These are phyloP conservation scores for Neoscelio sp. DNA, from an alignment of 2,888 invertebrate species.

Conservation along the genomic window DNA sequence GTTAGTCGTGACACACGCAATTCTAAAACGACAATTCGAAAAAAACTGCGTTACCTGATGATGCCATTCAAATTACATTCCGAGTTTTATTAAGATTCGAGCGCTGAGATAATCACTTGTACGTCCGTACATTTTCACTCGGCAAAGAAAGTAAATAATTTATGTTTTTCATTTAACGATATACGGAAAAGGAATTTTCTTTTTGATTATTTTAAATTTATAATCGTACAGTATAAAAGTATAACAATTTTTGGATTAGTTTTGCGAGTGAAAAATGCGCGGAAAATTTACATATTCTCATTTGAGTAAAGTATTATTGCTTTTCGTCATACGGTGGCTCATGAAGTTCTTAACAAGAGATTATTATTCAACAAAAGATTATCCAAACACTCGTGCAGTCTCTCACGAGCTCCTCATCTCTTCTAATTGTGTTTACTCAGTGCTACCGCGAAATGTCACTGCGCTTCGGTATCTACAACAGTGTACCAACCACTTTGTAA, in stretches of 20 bases:
- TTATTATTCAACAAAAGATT: constrained; percentile 30
- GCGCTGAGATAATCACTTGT: constrained; percentile 32
- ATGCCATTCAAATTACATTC: constrained; percentile 41
- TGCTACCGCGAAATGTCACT: constrained; percentile 25
- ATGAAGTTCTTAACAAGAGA: constrained; percentile 26
- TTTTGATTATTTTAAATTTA: no score
- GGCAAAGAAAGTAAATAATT: constrained; percentile 13
- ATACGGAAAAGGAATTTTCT: no score
- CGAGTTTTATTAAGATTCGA: constrained; percentile 43
- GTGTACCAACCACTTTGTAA: constrained; percentile 19
- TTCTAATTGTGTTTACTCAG: constrained; percentile 27
- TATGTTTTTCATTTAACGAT: not conserved
- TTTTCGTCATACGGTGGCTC: not conserved
- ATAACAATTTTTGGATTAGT: not conserved
- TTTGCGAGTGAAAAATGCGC: not conserved
- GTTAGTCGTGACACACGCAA: constrained; percentile 41
- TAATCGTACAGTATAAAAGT: no score
- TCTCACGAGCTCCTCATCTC: constrained; percentile 28
- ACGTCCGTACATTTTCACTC: not conserved
- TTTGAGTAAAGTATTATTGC: constrained; percentile 14
- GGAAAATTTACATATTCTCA: not conserved
- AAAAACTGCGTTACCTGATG: constrained; percentile 47
- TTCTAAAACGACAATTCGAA: constrained; percentile 29
- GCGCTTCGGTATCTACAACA: constrained; percentile 6
- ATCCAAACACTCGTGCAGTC: constrained; percentile 31